Conservation (phyloP, 2,888 invertebrate species). For the Arenicola marina region DNA sequence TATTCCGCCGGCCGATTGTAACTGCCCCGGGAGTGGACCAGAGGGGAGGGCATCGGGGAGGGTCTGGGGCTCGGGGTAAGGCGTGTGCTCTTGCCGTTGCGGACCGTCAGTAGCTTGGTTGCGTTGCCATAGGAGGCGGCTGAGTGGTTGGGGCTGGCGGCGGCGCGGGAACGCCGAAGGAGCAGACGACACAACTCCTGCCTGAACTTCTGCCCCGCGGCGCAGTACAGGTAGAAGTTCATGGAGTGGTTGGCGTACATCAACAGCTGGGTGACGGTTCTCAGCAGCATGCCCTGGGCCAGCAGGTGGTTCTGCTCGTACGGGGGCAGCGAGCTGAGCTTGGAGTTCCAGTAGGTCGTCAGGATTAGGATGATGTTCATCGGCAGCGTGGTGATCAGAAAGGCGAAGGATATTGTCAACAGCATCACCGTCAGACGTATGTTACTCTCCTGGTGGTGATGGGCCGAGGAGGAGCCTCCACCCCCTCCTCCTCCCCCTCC, state of each 20-base stretch:
- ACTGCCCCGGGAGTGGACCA: no score
- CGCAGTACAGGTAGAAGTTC: slow-evolving; percentile 34
- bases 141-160: no score
- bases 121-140: no score
- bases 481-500: no score
- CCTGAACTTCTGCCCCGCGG: slow-evolving; percentile 31
- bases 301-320: slow-evolving; percentile 2
- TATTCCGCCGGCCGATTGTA: no score
- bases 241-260: slow-evolving; percentile 33
- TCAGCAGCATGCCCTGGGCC: slow-evolving; percentile 18
- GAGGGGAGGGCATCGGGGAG: no score
- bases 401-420: slow-evolving; percentile 26
- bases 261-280: slow-evolving; percentile 28
- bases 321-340: not conserved
- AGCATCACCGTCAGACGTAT: slow-evolving; percentile 28
- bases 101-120: no score
- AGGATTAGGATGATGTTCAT: slow-evolving; percentile 24
- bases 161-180: no score
- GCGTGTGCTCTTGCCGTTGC: no score
- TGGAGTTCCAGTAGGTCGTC: slow-evolving; percentile 9
- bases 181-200: slow-evolving; percentile 20
- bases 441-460: slow-evolving; percentile 10
- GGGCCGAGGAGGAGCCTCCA: not conserved
- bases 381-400: slow-evolving; percentile 30
- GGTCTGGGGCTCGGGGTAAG: no score